Evolutionary conservation across 2,113 vertebrate species (phyloP), one percentile per base, ranked within the genome.

Genomic region (Budorcas taxicolor): DNA sequence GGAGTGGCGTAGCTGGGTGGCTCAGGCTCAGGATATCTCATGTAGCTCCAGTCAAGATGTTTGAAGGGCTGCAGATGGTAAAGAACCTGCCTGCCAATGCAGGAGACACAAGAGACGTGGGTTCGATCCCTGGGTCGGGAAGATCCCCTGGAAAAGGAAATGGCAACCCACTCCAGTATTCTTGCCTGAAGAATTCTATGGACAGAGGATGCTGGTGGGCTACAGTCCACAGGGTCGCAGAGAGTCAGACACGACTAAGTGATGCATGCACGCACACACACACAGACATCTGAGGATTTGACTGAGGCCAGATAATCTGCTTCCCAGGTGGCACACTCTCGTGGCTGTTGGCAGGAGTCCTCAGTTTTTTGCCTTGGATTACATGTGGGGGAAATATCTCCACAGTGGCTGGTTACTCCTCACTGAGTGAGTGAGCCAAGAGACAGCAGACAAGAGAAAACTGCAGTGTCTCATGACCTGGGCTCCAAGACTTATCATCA

Each of bases 191-290:
- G n/a, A 40, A 71, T 71, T 40, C 67, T 71, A 23, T 71, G n/a
- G n/a, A 71, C n/a, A 71, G 67, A 40, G 67, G 19, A 71, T 71
- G 3, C 67, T 36, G 67, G 9, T 23, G 10, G 67, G 67, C 67
- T 71, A 2, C 19, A 71, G 64, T 23, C 64, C 0, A 0, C 67
- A 23, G 19, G n/a, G 67, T 71, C 0, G 5, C 10, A 71, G 23
- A 71, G 67, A 23, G 10, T 71, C 67, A 71, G n/a, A 36, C 67
- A 40, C 19, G 1, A 23, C 67, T 71, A 40, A 71, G n/a, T 40
- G 19, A 71, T 8, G n/a, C 64, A 36, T 2, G 8, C n/a, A 71
- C 4, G 2, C 17, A 11, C 64, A 23, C 19, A n/a, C 64, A 71
- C n/a, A 36, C 9, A 71, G 16, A 89, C 3, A 3, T 3, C 9